Evolutionary conservation across 1,140 invertebrate genomes (phyloP), one percentile per base, ranked within the genome.

Genomic region (Bemisia tabaci): DNA sequence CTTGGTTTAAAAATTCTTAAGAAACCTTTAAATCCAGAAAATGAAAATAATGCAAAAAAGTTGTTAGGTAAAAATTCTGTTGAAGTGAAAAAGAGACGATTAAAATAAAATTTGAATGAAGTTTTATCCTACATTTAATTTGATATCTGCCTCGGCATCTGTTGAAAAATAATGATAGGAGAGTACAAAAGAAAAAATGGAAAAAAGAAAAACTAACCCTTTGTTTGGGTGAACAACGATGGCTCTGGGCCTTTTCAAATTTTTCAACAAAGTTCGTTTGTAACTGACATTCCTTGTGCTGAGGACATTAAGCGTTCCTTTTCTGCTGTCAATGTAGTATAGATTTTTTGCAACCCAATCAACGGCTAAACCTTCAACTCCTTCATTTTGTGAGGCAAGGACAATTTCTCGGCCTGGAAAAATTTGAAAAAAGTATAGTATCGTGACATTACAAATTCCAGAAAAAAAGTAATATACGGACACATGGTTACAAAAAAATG

Each of bases 311-410:
- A 99, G 77, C 0, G 94, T 96, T 69, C 95, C 95, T 79, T 95
- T 94, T 12, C 94, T 84, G 11, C 93, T 97, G 74, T 98, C 95
- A 62, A 98, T 97, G 77, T 97, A 99, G 77, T 98, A 99, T 0
- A 99, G 81, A 76, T 98, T 98, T 74, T 97, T 95, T 0, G 94
- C 90, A 0, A 91, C 90, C 96, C 95, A 98, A 75, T 99, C 97
- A 0, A 97, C 89, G 1, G 95, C 94, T 48, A 99, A 80, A 2
- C 95, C 95, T 81, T 98, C 95, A 0, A 99, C 95, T 0, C 94
- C 94, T 79, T 97, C 95, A 73, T 98, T 97, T 75, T 97, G 94
- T 22, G 93, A 95, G 12, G 94, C 93, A 22, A 98, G 75, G 0
- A 97, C 93, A 63, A 95, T 95, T 77, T 96, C 93, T 11, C 88